Percentiles rank a stretch among this genome's conserved stretches.
phyloP scores from a whole-genome alignment of 2,888 invertebrate genomes.

The Lasioglossum pauxillum region DNA sequence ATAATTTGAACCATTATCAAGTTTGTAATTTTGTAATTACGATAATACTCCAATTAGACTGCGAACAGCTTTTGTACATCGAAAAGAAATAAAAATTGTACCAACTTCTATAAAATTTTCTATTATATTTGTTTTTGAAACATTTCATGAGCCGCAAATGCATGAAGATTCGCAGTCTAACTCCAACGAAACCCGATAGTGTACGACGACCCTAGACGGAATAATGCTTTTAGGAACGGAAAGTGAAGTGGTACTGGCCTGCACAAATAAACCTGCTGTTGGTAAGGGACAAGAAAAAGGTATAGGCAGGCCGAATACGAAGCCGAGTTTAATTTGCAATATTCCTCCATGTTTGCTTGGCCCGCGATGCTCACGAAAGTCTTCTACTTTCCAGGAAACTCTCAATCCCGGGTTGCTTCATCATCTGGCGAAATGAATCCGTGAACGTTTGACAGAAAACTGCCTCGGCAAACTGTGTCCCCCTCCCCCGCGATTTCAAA shows the following conservation, averaged over 20 bases:
- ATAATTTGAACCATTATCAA: too few relatives aligned
- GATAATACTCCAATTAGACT: too few relatives aligned
- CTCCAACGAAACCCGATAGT: not conserved
- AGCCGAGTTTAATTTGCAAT: constrained; percentile 69
- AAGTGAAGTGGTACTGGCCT: not conserved
- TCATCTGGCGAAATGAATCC: constrained; percentile 47
- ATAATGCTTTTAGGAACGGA: not conserved
- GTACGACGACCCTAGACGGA: not conserved
- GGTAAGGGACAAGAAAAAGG: constrained; percentile 24
- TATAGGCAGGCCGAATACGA: constrained; percentile 20
- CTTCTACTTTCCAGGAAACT: constrained; percentile 59
- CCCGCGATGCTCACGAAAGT: constrained; percentile 62
- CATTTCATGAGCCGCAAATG: too few relatives aligned
- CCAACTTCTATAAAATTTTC: too few relatives aligned
- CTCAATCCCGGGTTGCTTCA: constrained; percentile 34
- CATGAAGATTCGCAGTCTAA: too few relatives aligned
- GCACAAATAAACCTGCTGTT: constrained; percentile 3
- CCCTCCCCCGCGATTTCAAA: not conserved
- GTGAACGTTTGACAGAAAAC: constrained; percentile 26
- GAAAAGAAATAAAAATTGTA: too few relatives aligned
- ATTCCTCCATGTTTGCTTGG: constrained; percentile 67
- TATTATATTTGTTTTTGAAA: too few relatives aligned
- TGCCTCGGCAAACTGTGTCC: not conserved
- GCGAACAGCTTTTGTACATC: too few relatives aligned
- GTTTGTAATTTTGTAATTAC: too few relatives aligned